Base-by-base conservation (phyloP, 1,140 invertebrate species). In the Metopolophium dirhodum region DNA sequence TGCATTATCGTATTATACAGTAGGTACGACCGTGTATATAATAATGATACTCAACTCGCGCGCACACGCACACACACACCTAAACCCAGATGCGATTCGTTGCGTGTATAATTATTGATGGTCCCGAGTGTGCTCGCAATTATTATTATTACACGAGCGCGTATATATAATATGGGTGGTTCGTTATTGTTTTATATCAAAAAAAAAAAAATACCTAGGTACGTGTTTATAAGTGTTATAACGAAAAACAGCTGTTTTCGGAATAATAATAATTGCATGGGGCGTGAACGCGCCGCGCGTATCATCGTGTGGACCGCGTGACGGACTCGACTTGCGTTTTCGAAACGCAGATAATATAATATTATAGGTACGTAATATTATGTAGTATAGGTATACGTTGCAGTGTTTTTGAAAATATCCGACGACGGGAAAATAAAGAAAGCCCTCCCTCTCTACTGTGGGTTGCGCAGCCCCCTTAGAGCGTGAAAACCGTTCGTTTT, bases 291-390 rank as follows among this genome's bases (percentile, higher is more conserved):
- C 26, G 8, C 8, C 23, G 23, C 23, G 7, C 57, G 8, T n/a
- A 35, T 77, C 30, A 7, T 77, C 51, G 61, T n/a, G 61, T n/a
- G 61, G 61, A 77, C 61, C 61, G 30, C 61, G 61, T 77, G 61
- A 77, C n/a, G 61, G 61, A 77, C 61, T 77, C 61, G 61, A 77
- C 61, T 77, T 77, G n/a, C 61, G 61, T 77, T 77, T 77, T 14
- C n/a, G n/a, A 77, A 30, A n/a, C 18, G n/a, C n/a, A n/a, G 61
- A 77, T 68, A 54, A 22, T 3, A 68, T 30, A n/a, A 14, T 68
- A 68, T 18, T n/a, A n/a, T 68, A 41, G 41, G 4, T 41, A 23
- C 51, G 20, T 54, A 26, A 26, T 57, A 61, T 30, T 61, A n/a
- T 68, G 11, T 18, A 14, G 30, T 77, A n/a, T 77, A 22, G 37